Evolutionary conservation across 2,797 vertebrate species (phyloP).

Genomic region (Microctenopoma stevenorrisi): DNA sequence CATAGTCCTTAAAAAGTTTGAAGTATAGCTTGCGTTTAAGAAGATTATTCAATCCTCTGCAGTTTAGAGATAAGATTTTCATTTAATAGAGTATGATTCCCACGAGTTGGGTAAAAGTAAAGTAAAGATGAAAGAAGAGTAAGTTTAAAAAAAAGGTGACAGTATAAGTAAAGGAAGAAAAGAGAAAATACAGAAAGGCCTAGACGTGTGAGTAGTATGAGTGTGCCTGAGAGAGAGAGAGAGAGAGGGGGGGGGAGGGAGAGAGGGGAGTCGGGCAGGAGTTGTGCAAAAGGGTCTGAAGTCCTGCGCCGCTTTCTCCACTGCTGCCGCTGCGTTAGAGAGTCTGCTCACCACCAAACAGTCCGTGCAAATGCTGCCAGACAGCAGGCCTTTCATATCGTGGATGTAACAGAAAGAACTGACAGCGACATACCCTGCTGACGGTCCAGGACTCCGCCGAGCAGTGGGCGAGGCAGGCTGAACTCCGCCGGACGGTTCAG

Average conservation of each 20-base stretch:
- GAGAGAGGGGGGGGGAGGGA: slow-evolving; percentile 34
- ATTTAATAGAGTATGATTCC: too few species aligned
- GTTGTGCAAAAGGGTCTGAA: slow-evolving; percentile 77
- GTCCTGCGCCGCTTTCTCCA: slow-evolving; percentile 64
- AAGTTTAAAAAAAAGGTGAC: too few species aligned
- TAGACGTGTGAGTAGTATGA: too few species aligned
- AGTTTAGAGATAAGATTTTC: too few species aligned
- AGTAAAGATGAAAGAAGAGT: too few species aligned
- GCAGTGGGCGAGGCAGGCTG: slow-evolving; percentile 65
- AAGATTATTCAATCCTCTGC: too few species aligned
- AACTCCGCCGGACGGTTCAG: slow-evolving; percentile 53
- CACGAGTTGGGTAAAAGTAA: too few species aligned
- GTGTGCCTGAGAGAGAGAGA: slow-evolving; percentile 27
- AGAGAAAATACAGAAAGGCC: too few species aligned
- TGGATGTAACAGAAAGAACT: slow-evolving; percentile 21
- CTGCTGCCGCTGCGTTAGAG: slow-evolving; percentile 43
- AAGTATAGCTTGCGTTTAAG: too few species aligned
- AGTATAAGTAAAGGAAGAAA: too few species aligned
- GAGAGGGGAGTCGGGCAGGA: slow-evolving; percentile 53
- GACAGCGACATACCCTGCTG: slow-evolving; percentile 58
- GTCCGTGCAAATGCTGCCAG: neutral
- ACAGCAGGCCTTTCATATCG: neutral
- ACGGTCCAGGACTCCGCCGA: slow-evolving; percentile 55
- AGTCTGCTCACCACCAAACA: slow-evolving; percentile 26
- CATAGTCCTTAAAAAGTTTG: too few species aligned